Percentiles rank a stretch among this genome's conserved stretches.
Evolutionary conservation across 2,797 vertebrate species (phyloP).

Genomic region (Micrastur ruficollis): DNA sequence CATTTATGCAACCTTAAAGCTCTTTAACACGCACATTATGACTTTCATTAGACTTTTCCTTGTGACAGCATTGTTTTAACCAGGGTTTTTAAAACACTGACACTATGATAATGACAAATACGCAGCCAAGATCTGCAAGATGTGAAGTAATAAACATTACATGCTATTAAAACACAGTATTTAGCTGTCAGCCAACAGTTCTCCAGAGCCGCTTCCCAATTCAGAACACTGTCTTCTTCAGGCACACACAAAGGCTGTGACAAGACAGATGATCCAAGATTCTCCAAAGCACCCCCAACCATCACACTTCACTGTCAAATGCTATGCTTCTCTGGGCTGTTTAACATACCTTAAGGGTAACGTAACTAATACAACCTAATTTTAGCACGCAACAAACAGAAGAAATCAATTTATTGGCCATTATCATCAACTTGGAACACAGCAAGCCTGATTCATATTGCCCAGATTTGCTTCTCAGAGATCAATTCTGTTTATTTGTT

Average conservation of each 20-base stretch:
- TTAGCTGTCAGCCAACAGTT: not conserved
- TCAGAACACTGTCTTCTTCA: not conserved
- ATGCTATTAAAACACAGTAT: not conserved
- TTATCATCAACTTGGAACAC: not conserved
- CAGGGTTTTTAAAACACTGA: not conserved
- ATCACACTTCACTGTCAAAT: not conserved
- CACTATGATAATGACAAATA: not conserved
- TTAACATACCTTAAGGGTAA: not conserved
- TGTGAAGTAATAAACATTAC: not conserved
- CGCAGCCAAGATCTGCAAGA: not conserved
- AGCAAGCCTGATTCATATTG: not conserved
- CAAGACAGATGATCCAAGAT: not conserved
- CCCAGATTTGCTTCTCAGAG: not conserved
- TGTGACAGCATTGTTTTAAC: not conserved
- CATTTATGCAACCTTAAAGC: not conserved
- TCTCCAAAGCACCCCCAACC: not conserved
- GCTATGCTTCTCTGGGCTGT: not conserved
- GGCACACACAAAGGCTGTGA: not conserved
- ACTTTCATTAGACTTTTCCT: not conserved
- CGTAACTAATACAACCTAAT: not conserved
- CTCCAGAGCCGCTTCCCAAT: not conserved
- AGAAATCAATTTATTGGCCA: not conserved
- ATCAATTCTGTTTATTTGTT: not conserved
- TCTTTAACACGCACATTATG: accelerated
- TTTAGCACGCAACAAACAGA: not conserved